A percentile compares a stretch with the other conserved stretches of the same genome.
phyloP scores from a whole-genome alignment of 2,888 invertebrate species.

The Pollenia amentaria region DNA sequence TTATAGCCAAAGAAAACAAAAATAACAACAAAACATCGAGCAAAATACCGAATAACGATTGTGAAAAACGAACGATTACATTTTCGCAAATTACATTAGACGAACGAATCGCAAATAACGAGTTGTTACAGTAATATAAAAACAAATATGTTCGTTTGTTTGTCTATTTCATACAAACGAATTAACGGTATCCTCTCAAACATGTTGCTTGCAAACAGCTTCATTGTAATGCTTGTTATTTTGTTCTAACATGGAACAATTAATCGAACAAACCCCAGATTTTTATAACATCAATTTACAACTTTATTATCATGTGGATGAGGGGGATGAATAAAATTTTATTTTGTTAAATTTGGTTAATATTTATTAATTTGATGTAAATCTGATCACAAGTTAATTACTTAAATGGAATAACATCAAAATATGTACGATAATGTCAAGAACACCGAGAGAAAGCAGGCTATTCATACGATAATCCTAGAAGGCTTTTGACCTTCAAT shows the following conservation, averaged over 20 bases:
- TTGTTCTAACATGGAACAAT: conserved; percentile 14
- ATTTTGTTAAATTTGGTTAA: neutral
- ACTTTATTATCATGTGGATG: conserved; percentile 5
- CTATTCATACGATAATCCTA: no score
- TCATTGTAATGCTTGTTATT: neutral
- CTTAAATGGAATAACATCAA: no score
- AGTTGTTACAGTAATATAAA: conserved; percentile 20
- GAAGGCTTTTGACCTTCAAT: no score
- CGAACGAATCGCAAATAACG: conserved; percentile 46
- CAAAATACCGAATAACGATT: conserved; percentile 39
- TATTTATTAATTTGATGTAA: no score
- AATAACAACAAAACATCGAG: conserved; percentile 35
- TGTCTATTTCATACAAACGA: neutral
- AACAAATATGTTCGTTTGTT: conserved; percentile 6
- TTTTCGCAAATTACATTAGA: conserved; percentile 4
- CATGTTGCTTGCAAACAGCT: conserved; percentile 38
- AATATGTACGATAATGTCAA: no score
- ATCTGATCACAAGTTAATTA: no score
- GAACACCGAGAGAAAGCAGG: no score
- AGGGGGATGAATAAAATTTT: conserved; percentile 18
- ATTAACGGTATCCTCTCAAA: conserved; percentile 3
- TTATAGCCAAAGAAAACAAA: neutral
- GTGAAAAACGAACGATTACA: conserved; percentile 45
- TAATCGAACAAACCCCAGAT: conserved; percentile 5
- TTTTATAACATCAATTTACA: conserved; percentile 15